A percentile compares a stretch with the other conserved stretches of the same genome.
Conservation (phyloP, 2,797 vertebrate genomes). For the Aldrovandia affinis region DNA sequence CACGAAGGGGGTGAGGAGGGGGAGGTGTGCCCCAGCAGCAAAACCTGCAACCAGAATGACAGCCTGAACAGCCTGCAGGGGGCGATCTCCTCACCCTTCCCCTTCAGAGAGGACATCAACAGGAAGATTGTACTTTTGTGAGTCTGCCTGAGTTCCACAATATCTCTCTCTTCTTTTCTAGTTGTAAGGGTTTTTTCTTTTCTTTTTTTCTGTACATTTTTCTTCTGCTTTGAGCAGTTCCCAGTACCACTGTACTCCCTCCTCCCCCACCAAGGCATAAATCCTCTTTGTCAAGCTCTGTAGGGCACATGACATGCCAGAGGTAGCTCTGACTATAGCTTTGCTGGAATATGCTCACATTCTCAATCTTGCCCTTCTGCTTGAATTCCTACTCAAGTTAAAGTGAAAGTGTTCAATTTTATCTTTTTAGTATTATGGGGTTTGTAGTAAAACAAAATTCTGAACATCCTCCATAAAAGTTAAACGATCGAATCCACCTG, state of each 20-base stretch:
- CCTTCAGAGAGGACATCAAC: conserved; percentile 85
- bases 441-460: not conserved
- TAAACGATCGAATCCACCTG: not conserved
- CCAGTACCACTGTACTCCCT: not conserved
- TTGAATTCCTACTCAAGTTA: conserved; percentile 23
- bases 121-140: conserved; percentile 91
- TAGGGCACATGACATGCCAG: conserved; percentile 33
- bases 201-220: not conserved
- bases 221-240: not conserved
- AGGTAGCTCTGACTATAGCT: conserved; percentile 10
- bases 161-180: not conserved
- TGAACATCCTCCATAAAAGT: not conserved
- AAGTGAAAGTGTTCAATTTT: not conserved
- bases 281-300: conserved; percentile 40
- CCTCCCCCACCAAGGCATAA: conserved; percentile 26
- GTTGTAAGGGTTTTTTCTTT: not conserved
- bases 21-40: not conserved
- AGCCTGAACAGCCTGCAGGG: conserved; percentile 58
- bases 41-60: conserved; percentile 46
- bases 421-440: not conserved
- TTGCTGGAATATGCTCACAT: not conserved
- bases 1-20: conserved; percentile 51
- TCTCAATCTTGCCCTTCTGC: not conserved
- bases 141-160: conserved; percentile 58
- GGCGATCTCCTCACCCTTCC: conserved; percentile 84